Evolutionary conservation across 2,888 invertebrate species (phyloP), one percentile per base, ranked within the genome.

Genomic region (Pimpla rufipes): DNA sequence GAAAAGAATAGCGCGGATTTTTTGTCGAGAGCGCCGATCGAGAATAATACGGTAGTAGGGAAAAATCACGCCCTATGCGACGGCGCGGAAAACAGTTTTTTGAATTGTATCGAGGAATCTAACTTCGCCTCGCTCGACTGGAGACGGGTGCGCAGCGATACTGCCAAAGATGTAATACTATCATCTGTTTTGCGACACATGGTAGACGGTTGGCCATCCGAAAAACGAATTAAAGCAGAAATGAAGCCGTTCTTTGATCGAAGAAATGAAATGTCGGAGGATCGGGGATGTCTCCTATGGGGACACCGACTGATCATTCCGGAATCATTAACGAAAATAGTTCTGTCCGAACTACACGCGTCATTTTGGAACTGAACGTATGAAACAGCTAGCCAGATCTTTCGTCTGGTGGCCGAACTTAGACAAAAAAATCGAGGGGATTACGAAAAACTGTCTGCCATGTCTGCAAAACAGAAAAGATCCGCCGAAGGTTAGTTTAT

Each of bases 391-490:
- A 3, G 85, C 85, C n/a, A 47, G 87, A 55, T 79, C 81, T 11
- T 80, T 76, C 75, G 83, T 83, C 52, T 88, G 86, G 84, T 87
- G 85, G 88, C 81, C 80, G 29, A 55, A 66, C 1, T 67, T 87
- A 2, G 87, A 86, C 57, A 64, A 82, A 29, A 62, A 80, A 21
- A 84, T 85, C 1, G 80, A 87, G 62, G 13, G 35, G 6, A 66
- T 84, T 7, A 71, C 47, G 6, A 37, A 55, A 62, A 35, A 29
- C 18, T 87, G 85, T 68, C 29, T 76, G 37, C 40, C 67, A 50
- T 86, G 86, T 74, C 47, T 78, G 6, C 11, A 78, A 68, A 50
- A 37, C n/a, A 23, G 52, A 13, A 21, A 68, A 29, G 64, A 74
- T 37, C 83, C 87, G 2, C 40, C 35, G 11, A 82, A 68, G 68